Percentiles rank a stretch among this genome's conserved stretches.
Evolutionary conservation across 1,140 invertebrate species (phyloP).

Genomic region (Ditylenchus dipsaci): DNA sequence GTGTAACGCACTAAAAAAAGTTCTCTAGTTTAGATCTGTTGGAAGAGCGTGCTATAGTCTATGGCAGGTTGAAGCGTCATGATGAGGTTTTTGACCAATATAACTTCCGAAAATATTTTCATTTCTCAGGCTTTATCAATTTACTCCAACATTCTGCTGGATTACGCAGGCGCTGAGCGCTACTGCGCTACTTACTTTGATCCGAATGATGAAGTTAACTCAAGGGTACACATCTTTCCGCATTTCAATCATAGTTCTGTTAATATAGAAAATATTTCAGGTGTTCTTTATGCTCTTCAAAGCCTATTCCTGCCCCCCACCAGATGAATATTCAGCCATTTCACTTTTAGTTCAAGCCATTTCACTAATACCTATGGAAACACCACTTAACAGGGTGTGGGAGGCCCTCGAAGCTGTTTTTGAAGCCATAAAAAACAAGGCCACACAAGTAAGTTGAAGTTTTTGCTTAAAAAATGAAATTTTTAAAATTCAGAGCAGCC

Average conservation of each 20-base stretch:
- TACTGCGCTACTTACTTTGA: slow-evolving; percentile 39
- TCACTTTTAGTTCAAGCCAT: slow-evolving; percentile 25
- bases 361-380: slow-evolving; percentile 25
- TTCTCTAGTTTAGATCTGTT: slow-evolving; percentile 67
- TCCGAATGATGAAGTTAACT: slow-evolving; percentile 23
- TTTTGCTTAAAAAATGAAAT: neutral
- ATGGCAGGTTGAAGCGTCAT: slow-evolving; percentile 79
- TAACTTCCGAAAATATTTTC: neutral
- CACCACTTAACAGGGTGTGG: slow-evolving; percentile 26
- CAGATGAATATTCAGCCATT: neutral
- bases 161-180: slow-evolving; percentile 72
- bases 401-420: slow-evolving; percentile 34
- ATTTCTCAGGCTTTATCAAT: slow-evolving; percentile 70
- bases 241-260: too few relatives aligned
- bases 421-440: slow-evolving; percentile 31
- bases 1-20: too few relatives aligned
- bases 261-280: too few relatives aligned
- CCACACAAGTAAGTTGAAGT: slow-evolving; percentile 15
- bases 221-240: slow-evolving; percentile 19
- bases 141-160: slow-evolving; percentile 76
- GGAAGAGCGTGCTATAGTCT: slow-evolving; percentile 85
- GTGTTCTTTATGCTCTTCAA: slow-evolving; percentile 43
- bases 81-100: slow-evolving; percentile 70
- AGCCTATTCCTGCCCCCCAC: slow-evolving; percentile 24
- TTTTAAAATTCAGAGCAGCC: slow-evolving; percentile 15